Conservation (phyloP, 2,113 vertebrate genomes). For the Monarcha castaneiventris region DNA sequence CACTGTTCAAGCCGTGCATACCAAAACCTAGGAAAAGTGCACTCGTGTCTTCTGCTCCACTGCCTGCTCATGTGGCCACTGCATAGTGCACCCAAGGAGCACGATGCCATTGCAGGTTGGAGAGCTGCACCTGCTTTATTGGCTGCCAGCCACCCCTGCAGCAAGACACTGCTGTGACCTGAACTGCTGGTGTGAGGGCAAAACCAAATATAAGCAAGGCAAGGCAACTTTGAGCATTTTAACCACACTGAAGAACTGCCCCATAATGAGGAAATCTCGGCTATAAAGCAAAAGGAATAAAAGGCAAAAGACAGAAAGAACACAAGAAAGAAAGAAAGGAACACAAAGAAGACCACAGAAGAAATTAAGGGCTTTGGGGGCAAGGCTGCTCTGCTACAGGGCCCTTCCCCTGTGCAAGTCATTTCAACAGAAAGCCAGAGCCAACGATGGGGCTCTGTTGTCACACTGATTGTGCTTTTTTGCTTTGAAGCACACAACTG, state of each 20-base stretch:
- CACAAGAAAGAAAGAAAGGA: neutral
- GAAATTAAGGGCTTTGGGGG: neutral
- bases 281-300: accelerated
- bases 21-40: neutral
- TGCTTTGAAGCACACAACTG: constrained; percentile 40
- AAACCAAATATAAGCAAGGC: neutral
- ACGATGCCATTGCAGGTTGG: accelerated
- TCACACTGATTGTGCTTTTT: constrained; percentile 44
- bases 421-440: neutral
- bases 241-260: neutral
- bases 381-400: neutral
- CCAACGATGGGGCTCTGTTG: neutral
- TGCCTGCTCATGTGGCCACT: neutral
- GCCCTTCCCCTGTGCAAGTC: neutral
- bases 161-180: neutral
- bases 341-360: neutral
- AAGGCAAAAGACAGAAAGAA: neutral
- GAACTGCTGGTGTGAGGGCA: neutral
- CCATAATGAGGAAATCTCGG: neutral
- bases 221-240: neutral
- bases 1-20: neutral
- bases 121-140: neutral
- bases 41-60: neutral
- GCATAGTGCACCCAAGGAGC: neutral
- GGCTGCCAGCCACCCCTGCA: neutral